Base-by-base conservation (phyloP, 2,113 vertebrate genomes). In the Pterocles orientalis region DNA sequence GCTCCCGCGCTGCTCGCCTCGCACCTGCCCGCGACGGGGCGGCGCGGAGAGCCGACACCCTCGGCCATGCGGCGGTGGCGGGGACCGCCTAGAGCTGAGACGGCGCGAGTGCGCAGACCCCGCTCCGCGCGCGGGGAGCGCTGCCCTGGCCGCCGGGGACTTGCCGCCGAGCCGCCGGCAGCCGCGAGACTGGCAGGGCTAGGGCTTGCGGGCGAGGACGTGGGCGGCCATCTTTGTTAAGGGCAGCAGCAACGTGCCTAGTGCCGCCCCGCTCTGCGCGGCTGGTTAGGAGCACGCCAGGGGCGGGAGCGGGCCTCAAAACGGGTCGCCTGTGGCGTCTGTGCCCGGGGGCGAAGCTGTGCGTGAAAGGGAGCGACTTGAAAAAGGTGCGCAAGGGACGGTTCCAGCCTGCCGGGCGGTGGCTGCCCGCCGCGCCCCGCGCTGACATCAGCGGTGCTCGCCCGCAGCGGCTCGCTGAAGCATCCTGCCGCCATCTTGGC, bases 161-260 rank as follows among this genome's bases (percentile, higher is more conserved):
- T 56, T 25, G 65, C 39, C 18, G 18, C 70, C 14, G 17, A 73
- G 28, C 33, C 7, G 29, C 14, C 39, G 15, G 86, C 24, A 7
- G 56, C 56, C 24, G 36, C 26, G 25, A 9, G 36, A 36, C 47
- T 51, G 20, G 51, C 80, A 43, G 21, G 33, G 26, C 34, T 94
- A 92, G 7, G 29, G 54, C 62, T 48, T 11, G 14, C 25, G 9
- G 6, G 9, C 24, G 25, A 51, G n/a, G 51, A 58, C 2, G 54
- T 2, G 20, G 7, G 68, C 6, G 15, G 86, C 95, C 96, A 97
- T 96, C 69, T 97, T 97, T 89, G 48, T 15, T 86, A 45, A n/a
- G 95, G 89, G 89, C 82, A 54, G 66, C 15, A 21, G 29, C n/a
- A n/a, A n/a, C n/a, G n/a, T n/a, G 39, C 39, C 12, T 11, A 41